Percentiles rank a stretch among this genome's conserved stretches.
phyloP scores from a whole-genome alignment of 2,113 vertebrate species.

The Australoheros scitulus region DNA sequence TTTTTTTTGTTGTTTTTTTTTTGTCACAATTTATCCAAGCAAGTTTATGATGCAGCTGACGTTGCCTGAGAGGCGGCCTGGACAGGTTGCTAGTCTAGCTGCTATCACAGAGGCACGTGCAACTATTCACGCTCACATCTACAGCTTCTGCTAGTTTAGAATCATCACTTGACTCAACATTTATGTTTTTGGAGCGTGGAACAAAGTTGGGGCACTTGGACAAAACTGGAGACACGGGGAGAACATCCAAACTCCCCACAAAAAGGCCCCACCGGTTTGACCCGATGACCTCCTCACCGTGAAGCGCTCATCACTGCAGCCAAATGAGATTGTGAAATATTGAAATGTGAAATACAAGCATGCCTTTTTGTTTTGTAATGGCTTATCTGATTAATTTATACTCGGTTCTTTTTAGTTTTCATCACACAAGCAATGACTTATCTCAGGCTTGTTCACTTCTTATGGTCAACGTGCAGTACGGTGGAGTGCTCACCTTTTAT shows the following conservation, averaged over 20 bases:
- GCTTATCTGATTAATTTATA: not conserved
- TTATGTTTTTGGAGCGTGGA: not conserved
- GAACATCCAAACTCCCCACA: not conserved
- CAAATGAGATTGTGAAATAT: not conserved
- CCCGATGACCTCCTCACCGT: not conserved
- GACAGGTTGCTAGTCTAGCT: not conserved
- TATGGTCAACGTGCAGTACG: not conserved
- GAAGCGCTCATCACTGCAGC: not conserved
- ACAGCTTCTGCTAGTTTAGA: not conserved
- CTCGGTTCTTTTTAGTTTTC: not conserved
- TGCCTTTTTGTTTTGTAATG: not conserved
- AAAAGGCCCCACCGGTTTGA: not conserved
- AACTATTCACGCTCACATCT: not conserved
- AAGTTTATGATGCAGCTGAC: not conserved
- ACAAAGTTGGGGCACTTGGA: rapidly evolving
- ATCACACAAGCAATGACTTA: not conserved
- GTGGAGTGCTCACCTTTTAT: not conserved
- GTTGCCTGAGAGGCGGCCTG: not conserved
- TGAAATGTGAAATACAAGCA: not conserved
- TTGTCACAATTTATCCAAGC: not conserved
- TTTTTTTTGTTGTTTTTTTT: too few species aligned
- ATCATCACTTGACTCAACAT: not conserved
- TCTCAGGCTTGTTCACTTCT: not conserved
- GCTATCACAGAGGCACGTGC: not conserved
- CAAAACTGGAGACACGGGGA: not conserved